These are phyloP conservation scores for Anastrepha obliqua DNA, from an alignment of 1,140 invertebrate genomes.

Conservation along the genomic window DNA sequence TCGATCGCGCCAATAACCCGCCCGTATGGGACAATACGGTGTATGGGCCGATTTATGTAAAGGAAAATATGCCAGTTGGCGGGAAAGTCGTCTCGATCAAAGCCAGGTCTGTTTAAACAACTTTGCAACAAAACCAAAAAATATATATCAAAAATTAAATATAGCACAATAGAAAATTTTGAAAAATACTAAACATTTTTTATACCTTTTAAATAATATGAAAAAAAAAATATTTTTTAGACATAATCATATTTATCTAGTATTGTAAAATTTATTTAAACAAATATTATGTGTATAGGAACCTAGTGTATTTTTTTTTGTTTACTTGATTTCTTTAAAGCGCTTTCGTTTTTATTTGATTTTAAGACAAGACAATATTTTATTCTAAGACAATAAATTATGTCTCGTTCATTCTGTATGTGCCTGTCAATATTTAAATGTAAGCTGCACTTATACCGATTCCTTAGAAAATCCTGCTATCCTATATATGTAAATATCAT, in stretches of 20 bases:
- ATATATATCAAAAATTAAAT: neutral
- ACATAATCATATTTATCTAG: too few relatives aligned
- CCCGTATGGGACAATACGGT: conserved; percentile 96
- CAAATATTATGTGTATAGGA: too few relatives aligned
- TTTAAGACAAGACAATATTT: too few relatives aligned
- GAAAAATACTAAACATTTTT: neutral
- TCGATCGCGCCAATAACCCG: conserved; percentile 97
- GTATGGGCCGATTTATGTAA: conserved; percentile 97
- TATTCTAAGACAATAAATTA: neutral
- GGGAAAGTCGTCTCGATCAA: conserved; percentile 97
- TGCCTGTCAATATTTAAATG: neutral
- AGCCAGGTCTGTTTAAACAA: conserved; percentile 89
- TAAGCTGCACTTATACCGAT: neutral
- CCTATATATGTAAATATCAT: too few relatives aligned
- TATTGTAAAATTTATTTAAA: too few relatives aligned
- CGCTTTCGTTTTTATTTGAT: neutral
- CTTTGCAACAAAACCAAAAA: neutral
- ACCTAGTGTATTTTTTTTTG: neutral
- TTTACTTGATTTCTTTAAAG: too few relatives aligned
- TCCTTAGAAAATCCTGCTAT: neutral
- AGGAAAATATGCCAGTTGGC: conserved; percentile 96
- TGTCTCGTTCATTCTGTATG: neutral
- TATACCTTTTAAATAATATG: neutral
- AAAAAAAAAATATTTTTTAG: neutral
- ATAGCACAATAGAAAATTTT: conserved; percentile 1